These are phyloP conservation scores for Megaceryle alcyon DNA, from an alignment of 2,797 vertebrate genomes.

Conservation along the genomic window DNA sequence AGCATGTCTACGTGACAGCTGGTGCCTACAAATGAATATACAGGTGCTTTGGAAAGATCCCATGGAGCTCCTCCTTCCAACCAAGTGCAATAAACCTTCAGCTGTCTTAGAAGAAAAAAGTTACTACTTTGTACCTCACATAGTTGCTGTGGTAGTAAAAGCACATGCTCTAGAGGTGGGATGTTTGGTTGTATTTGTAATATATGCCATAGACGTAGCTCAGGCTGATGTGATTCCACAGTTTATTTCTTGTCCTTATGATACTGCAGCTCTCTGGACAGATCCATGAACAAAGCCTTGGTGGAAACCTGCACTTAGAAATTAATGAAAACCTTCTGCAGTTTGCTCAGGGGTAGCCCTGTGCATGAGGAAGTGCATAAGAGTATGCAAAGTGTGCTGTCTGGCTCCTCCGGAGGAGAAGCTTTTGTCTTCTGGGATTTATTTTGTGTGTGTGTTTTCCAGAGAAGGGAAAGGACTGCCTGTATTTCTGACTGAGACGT, in stretches of 20 bases:
- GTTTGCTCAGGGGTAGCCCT: background rate
- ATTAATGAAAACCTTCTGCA: background rate
- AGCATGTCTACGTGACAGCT: background rate
- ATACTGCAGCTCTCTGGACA: background rate
- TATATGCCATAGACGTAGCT: background rate
- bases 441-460: background rate
- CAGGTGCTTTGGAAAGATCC: background rate
- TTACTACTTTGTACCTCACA: background rate
- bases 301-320: background rate
- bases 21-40: background rate
- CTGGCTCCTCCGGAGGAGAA: background rate
- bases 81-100: background rate
- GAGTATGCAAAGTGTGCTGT: background rate
- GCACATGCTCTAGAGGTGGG: accelerated
- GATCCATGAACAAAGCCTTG: background rate
- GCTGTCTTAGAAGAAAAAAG: background rate
- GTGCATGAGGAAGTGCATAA: background rate
- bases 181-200: background rate
- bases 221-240: background rate
- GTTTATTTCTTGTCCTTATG: conserved; percentile 14
- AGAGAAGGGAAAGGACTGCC: background rate
- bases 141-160: background rate
- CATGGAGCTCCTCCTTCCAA: background rate
- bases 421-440: background rate
- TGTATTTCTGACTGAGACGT: background rate